These are phyloP conservation scores for Labroides dimidiatus DNA, from an alignment of 2,797 vertebrate species.

Conservation along the genomic window DNA sequence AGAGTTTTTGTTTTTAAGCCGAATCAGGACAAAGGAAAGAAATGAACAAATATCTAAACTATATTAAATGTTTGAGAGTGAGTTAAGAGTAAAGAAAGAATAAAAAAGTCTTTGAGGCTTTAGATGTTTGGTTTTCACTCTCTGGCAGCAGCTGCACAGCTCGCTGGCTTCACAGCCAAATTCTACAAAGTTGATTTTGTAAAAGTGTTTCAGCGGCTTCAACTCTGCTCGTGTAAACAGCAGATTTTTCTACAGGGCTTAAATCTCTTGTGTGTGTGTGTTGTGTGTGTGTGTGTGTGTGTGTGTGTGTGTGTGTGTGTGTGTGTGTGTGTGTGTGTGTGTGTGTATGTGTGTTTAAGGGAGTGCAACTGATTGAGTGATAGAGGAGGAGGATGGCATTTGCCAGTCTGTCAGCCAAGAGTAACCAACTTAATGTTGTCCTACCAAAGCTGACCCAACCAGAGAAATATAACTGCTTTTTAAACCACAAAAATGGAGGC, in stretches of 20 bases:
- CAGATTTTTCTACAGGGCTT: slow-evolving; percentile 13
- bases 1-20: not conserved
- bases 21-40: not conserved
- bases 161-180: slow-evolving; percentile 4
- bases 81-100: not conserved
- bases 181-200: slow-evolving; percentile 8
- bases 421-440: slow-evolving; percentile 9
- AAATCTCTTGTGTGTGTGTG: not conserved
- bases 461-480: too few species aligned
- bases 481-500: too few species aligned
- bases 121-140: slow-evolving; percentile 42
- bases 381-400: slow-evolving; percentile 24
- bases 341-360: slow-evolving; percentile 14
- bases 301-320: slow-evolving; percentile 13
- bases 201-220: slow-evolving; percentile 19
- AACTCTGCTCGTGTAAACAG: slow-evolving; percentile 38
- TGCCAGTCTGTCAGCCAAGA: slow-evolving; percentile 36
- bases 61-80: slow-evolving; percentile 26
- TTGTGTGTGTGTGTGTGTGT: slow-evolving; percentile 2
- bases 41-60: not conserved
- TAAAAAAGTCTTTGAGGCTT: not conserved
- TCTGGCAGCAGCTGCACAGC: not conserved
- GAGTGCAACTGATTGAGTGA: slow-evolving; percentile 30
- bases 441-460: not conserved
- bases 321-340: not conserved